Evolutionary conservation across 2,888 invertebrate species (phyloP).

Genomic region (Alentia gelatinosa): DNA sequence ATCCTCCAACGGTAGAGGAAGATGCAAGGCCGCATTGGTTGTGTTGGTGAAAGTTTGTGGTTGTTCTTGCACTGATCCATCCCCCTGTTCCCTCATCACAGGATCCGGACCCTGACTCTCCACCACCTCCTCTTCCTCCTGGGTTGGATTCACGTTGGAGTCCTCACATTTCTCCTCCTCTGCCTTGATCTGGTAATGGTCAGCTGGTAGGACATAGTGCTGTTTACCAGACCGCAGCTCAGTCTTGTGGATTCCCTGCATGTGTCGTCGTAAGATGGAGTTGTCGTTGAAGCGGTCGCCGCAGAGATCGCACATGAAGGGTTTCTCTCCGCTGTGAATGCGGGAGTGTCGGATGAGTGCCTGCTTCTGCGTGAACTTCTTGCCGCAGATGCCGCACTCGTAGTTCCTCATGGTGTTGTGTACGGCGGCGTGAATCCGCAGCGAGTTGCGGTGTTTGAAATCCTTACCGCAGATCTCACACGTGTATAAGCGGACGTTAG

Average conservation of each 20-base stretch:
- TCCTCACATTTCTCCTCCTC: neutral
- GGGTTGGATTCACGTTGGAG: neutral
- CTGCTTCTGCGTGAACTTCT: constrained; percentile 34
- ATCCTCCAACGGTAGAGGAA: neutral
- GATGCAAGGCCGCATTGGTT: neutral
- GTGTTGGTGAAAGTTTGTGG: neutral
- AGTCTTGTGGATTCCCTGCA: constrained; percentile 14
- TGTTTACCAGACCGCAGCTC: neutral
- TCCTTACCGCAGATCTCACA: constrained; percentile 45
- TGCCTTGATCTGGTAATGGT: neutral
- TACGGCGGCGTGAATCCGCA: constrained; percentile 14
- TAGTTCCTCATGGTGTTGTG: neutral
- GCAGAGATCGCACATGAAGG: constrained; percentile 38
- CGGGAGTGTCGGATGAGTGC: constrained; percentile 24
- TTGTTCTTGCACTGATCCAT: neutral
- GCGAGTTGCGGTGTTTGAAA: constrained; percentile 45
- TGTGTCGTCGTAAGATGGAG: constrained; percentile 32
- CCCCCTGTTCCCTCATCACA: neutral
- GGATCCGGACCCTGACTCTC: neutral
- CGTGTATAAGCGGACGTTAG: neutral
- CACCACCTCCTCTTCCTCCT: neutral
- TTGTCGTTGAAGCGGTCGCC: constrained; percentile 46
- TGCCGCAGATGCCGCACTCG: neutral
- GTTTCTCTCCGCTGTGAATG: constrained; percentile 46
- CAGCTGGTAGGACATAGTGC: constrained; percentile 21